Evolutionary conservation across 2,888 invertebrate genomes (phyloP).

Genomic region (Serrognathus titanus): DNA sequence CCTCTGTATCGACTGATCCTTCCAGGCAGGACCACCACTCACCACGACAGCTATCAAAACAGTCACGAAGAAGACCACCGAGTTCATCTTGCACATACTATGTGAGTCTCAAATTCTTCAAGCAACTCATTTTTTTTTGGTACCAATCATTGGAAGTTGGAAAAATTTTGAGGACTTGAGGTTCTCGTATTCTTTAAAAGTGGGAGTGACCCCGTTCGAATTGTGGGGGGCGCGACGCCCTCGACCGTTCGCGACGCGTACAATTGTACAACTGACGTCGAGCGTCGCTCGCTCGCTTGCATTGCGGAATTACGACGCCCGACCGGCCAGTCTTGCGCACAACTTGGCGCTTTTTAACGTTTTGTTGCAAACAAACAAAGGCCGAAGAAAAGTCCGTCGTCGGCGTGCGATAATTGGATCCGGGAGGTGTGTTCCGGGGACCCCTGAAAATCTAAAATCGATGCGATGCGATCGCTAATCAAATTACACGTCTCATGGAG

Average conservation of each 20-base stretch:
- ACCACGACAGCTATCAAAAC: conserved; percentile 44
- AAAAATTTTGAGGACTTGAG: neutral
- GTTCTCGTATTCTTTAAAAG: conserved; percentile 9
- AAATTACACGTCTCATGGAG: neutral
- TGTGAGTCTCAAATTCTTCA: too few species aligned
- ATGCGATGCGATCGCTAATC: neutral
- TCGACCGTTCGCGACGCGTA: conserved; percentile 24
- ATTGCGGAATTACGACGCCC: conserved; percentile 43
- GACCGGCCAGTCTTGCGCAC: conserved; percentile 34
- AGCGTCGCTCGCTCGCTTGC: conserved; percentile 36
- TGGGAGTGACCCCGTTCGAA: conserved; percentile 25
- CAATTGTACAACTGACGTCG: conserved; percentile 31
- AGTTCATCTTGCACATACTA: conserved; percentile 34
- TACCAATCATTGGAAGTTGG: too few species aligned
- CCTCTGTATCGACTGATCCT: conserved; percentile 41
- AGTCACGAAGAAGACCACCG: conserved; percentile 40
- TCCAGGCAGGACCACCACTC: conserved; percentile 48
- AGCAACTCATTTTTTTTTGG: neutral
- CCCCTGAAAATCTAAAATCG: too few species aligned
- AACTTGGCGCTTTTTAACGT: conserved; percentile 7
- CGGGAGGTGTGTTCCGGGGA: too few species aligned
- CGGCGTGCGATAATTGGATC: too few species aligned
- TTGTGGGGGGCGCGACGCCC: conserved; percentile 9
- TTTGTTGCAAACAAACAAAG: neutral
- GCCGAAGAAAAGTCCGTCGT: neutral